Evolutionary conservation across 1,140 invertebrate species (phyloP).

Genomic region (Micrasema minimum): DNA sequence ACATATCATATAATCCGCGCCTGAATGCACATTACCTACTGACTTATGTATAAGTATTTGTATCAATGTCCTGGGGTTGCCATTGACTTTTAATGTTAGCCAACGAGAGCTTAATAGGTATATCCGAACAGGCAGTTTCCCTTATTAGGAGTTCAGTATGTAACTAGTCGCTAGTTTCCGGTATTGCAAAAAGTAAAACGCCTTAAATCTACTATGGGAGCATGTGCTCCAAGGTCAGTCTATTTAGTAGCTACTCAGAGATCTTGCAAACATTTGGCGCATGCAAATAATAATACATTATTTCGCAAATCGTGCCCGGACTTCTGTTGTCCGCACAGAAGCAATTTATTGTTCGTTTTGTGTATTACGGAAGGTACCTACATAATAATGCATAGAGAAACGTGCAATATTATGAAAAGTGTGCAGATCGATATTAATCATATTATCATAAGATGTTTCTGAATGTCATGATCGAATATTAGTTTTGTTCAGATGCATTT

Average conservation of each 20-base stretch:
- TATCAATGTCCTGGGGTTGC: conserved; percentile 12
- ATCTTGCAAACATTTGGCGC: conserved; percentile 17
- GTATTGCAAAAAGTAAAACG: conserved; percentile 32
- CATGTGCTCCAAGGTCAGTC: conserved; percentile 10
- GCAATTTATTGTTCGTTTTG: no score
- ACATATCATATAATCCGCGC: background rate
- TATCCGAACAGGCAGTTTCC: conserved; percentile 21
- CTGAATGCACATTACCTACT: conserved; percentile 7
- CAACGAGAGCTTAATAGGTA: conserved; percentile 3
- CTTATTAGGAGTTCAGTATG: conserved; percentile 21
- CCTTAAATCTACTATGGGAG: conserved; percentile 9
- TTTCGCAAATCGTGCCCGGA: background rate
- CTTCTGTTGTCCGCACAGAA: no score
- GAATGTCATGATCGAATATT: no score
- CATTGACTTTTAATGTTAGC: conserved; percentile 28
- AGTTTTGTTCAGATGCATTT: no score
- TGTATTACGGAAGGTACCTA: no score
- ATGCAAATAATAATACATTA: conserved; percentile 1
- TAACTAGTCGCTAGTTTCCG: conserved; percentile 30
- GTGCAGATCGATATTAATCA: no score
- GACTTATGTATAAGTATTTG: background rate
- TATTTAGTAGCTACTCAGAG: background rate
- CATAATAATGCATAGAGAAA: no score
- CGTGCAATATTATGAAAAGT: no score
- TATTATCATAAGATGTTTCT: no score